A percentile compares a stretch with the other conserved stretches of the same genome.
Evolutionary conservation across 2,113 vertebrate species (phyloP).

Genomic region (Pangasianodon gigas): DNA sequence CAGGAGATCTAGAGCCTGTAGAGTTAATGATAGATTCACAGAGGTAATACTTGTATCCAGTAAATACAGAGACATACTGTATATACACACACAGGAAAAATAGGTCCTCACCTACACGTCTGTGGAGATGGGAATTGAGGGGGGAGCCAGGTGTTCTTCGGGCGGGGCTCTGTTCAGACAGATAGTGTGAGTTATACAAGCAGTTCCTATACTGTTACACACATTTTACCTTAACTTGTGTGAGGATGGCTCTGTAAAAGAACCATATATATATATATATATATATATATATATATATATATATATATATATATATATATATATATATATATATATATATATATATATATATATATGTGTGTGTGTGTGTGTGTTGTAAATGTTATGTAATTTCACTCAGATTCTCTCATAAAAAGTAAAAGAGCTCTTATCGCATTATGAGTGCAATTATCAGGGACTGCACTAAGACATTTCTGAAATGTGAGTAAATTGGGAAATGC

Average conservation of each 20-base stretch:
- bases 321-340: too few relatives aligned
- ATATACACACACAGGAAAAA: not conserved
- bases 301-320: too few relatives aligned
- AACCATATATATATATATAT: too few relatives aligned
- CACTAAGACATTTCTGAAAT: not conserved
- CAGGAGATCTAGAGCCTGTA: constrained; percentile 56
- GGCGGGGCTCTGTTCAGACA: not conserved
- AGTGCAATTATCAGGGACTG: not conserved
- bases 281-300: too few relatives aligned
- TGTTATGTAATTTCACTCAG: not conserved
- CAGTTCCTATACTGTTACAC: not conserved
- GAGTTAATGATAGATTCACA: constrained; percentile 12
- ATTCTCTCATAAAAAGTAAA: not conserved
- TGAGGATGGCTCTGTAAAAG: not conserved
- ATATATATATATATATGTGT: too few relatives aligned
- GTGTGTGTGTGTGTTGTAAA: not conserved
- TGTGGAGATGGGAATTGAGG: not conserved
- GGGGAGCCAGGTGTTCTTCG: not conserved
- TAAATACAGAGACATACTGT: not conserved
- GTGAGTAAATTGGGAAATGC: not conserved
- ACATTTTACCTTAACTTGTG: not conserved
- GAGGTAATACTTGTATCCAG: not conserved
- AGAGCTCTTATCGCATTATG: not conserved
- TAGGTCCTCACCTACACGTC: constrained; percentile 27
- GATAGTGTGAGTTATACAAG: not conserved